These are phyloP conservation scores for Pseudonaja textilis DNA, from an alignment of 2,113 vertebrate genomes.

Conservation along the genomic window DNA sequence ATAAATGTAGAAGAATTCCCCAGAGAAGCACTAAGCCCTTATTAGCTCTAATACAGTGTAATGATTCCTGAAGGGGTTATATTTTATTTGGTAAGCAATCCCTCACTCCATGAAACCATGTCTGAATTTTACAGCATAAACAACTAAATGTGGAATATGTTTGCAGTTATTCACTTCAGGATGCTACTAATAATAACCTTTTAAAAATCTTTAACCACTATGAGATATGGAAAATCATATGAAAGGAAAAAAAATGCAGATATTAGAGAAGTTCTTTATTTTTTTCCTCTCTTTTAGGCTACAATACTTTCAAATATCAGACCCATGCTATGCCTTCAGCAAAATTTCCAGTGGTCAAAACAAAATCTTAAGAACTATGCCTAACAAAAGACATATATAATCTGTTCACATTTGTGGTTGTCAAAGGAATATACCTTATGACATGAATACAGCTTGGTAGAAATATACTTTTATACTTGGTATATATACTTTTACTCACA, in stretches of 20 bases:
- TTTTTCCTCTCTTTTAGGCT: no score
- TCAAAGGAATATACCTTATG: neutral
- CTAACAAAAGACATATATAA: neutral
- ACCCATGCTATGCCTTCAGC: neutral
- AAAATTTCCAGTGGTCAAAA: neutral
- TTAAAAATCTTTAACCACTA: neutral
- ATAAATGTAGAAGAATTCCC: conserved; percentile 4
- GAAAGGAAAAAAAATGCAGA: neutral
- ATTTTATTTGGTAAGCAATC: conserved; percentile 17
- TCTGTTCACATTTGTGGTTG: neutral
- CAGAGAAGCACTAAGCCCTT: neutral
- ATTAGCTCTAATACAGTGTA: conserved; percentile 26
- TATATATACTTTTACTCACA: neutral
- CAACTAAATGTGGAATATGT: neutral
- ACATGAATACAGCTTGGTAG: no score
- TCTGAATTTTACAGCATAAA: neutral
- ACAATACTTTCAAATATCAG: neutral
- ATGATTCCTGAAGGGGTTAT: conserved; percentile 20
- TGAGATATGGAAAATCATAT: neutral
- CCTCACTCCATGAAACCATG: neutral
- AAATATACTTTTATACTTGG: no score
- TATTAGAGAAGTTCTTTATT: neutral
- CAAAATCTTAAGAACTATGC: neutral
- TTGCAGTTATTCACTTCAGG: conserved; percentile 1
- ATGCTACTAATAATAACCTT: neutral